Evolutionary conservation across 2,113 vertebrate genomes (phyloP).

Genomic region (Pyxicephalus adspersus): DNA sequence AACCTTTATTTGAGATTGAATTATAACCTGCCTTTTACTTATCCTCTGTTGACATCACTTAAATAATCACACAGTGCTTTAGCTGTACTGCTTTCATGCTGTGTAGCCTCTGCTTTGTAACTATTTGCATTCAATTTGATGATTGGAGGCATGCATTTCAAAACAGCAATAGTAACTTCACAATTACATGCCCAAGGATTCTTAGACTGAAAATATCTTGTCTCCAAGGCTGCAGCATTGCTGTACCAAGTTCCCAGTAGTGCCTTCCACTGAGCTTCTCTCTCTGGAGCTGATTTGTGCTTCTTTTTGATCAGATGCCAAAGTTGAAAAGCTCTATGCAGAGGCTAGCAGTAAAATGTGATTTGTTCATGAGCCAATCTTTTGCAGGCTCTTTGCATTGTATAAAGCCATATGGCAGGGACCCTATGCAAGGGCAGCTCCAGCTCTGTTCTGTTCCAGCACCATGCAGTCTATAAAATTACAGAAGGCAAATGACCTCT

Average conservation of each 20-base stretch:
- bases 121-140: conserved; percentile 17
- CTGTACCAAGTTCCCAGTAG: conserved; percentile 43
- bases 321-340: conserved; percentile 49
- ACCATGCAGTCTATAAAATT: conserved; percentile 51
- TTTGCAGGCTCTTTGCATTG: conserved; percentile 48
- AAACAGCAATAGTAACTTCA: conserved; percentile 11
- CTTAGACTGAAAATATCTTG: neutral
- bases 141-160: conserved; percentile 12
- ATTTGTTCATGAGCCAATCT: conserved; percentile 54
- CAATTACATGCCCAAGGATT: conserved; percentile 48
- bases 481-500: conserved; percentile 55
- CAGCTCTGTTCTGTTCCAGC: conserved; percentile 28
- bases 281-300: conserved; percentile 41
- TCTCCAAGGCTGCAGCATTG: conserved; percentile 43
- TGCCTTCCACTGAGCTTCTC: conserved; percentile 36
- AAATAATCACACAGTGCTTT: neutral
- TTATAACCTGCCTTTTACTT: neutral
- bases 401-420: conserved; percentile 51
- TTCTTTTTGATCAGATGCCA: conserved; percentile 54
- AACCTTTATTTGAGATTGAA: neutral
- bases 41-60: neutral
- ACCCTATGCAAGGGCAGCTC: conserved; percentile 48
- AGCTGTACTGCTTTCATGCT: neutral
- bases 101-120: neutral
- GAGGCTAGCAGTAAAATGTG: conserved; percentile 49